A percentile compares a stretch with the other conserved stretches of the same genome.
Conservation (phyloP, 2,888 invertebrate genomes). For the Zele albiditarsus region DNA sequence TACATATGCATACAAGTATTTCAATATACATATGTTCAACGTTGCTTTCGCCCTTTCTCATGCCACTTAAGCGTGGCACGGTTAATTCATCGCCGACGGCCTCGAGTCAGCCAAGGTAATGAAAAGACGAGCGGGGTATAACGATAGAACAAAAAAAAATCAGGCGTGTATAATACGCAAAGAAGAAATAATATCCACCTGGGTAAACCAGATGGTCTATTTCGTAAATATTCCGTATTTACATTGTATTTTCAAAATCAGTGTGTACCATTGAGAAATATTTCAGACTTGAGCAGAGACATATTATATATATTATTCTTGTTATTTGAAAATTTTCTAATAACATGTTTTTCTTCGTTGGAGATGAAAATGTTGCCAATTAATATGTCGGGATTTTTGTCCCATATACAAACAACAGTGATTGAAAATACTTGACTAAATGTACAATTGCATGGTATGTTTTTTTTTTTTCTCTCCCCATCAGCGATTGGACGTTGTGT, state of each 20-base stretch:
- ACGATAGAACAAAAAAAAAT: conserved; percentile 13
- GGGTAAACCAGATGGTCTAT: conserved; percentile 42
- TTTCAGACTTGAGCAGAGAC: too few species aligned
- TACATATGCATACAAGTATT: background rate
- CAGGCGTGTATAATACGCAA: background rate
- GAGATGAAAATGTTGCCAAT: background rate
- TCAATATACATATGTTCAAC: background rate
- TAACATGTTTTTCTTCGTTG: background rate
- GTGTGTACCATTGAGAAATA: background rate
- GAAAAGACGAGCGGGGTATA: background rate
- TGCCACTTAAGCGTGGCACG: conserved; percentile 40
- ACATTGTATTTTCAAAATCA: background rate
- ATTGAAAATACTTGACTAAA: background rate
- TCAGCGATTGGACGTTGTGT: background rate
- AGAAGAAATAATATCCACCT: conserved; percentile 34
- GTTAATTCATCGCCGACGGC: conserved; percentile 44
- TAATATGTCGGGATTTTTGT: background rate
- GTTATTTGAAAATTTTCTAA: background rate
- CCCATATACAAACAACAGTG: background rate
- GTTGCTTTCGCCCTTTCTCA: conserved; percentile 33
- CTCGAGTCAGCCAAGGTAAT: conserved; percentile 16
- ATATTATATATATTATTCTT: too few species aligned
- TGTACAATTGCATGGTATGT: background rate
- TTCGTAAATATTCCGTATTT: background rate
- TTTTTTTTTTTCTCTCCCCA: background rate